Evolutionary conservation across 2,888 invertebrate genomes (phyloP), one percentile per base, ranked within the genome.

Genomic region (Eugnorisma glareosa): DNA sequence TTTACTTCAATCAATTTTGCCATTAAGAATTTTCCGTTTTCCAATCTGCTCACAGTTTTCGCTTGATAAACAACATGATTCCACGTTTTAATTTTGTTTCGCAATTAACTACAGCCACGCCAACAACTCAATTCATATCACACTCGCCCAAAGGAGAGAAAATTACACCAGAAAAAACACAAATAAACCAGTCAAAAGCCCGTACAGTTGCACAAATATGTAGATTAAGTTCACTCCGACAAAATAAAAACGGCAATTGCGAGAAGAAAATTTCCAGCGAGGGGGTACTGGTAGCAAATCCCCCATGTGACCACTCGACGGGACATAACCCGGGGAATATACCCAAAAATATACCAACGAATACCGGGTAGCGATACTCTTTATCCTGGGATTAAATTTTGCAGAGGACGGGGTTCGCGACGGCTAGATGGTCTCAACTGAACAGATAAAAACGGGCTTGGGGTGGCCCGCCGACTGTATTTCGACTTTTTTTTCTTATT

Each of bases 321-420:
- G 89, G 83, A 90, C 89, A 91, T 91, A 90, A 86, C 90, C 90
- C 83, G 81, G 90, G 88, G 83, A 83, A 88, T 86, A 86, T 87
- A 83, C 82, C 81, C 86, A 85, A 85, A 85, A 87, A 87, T 88
- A 88, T 88, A 89, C 87, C 86, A 82, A 81, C 83, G 87, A 88
- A 87, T 86, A 90, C 92, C 80, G 86, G 88, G 88, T 88, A 87
- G 90, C 91, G 93, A 94, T 93, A 93, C 91, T 93, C 92, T 94
- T 94, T 94, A 94, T 94, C 93, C 92, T 83, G 79, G 94, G 94
- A 94, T 95, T 95, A 94, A 95, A 94, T 95, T 94, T 94, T 94
- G 93, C 93, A 92, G 91, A 91, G 93, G 91, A 91, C 91, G 91
- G 92, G 92, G 92, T 94, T 92, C 90, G 91, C 89, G 88, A 90